A percentile compares a stretch with the other conserved stretches of the same genome.
phyloP scores from a whole-genome alignment of 1,140 invertebrate genomes.

The Megalopta genalis region DNA sequence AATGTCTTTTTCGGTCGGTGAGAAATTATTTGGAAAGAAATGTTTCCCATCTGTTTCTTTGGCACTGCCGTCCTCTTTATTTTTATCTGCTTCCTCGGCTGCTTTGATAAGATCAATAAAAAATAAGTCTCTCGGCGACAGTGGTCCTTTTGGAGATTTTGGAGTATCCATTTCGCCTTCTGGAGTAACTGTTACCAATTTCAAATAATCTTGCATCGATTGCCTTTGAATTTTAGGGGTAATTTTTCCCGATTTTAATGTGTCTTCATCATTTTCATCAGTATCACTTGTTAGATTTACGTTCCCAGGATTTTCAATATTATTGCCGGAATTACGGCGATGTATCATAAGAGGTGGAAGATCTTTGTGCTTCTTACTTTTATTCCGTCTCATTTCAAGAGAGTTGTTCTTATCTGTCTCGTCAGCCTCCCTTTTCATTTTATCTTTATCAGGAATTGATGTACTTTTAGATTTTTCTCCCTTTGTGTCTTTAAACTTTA shows the following conservation, averaged over 20 bases:
- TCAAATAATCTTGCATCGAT: constrained; percentile 61
- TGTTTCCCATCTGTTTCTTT: background rate
- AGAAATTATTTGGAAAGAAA: constrained; percentile 37
- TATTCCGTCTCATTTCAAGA: background rate
- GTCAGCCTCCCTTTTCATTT: background rate
- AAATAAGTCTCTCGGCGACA: constrained; percentile 76
- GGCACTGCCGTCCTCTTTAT: background rate
- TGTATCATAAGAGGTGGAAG: constrained; percentile 62
- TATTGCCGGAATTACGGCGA: constrained; percentile 39
- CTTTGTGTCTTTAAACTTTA: background rate
- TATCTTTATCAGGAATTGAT: background rate
- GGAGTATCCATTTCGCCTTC: constrained; percentile 2
- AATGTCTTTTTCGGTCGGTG: background rate
- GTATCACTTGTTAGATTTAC: constrained; percentile 17
- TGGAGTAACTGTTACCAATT: constrained; percentile 58
- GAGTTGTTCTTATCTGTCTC: background rate
- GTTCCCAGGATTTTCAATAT: constrained; percentile 36
- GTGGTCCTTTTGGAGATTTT: constrained; percentile 51
- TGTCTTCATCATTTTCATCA: background rate
- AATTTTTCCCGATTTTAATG: background rate
- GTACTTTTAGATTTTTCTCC: background rate
- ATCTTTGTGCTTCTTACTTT: constrained; percentile 29
- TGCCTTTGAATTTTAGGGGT: constrained; percentile 19
- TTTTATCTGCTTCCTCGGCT: constrained; percentile 59
- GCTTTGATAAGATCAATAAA: constrained; percentile 74